Evolutionary conservation across 2,797 vertebrate genomes (phyloP).

Genomic region (Salmo trutta): DNA sequence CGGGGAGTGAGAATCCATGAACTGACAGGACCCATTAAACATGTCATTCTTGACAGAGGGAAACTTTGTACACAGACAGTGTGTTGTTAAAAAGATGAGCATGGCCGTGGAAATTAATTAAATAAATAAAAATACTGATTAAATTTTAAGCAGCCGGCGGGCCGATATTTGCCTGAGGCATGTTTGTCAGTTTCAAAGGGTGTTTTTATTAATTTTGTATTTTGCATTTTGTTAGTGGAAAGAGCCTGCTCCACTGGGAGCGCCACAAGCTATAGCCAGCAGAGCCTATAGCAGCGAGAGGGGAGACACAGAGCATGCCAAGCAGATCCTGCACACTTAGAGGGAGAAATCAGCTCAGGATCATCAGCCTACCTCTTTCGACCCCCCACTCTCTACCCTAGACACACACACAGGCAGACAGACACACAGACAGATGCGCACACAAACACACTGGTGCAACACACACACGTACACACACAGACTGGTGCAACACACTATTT

Average conservation of each 20-base stretch:
- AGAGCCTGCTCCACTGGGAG: constrained; percentile 97
- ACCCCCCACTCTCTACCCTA: constrained; percentile 53
- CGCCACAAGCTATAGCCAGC: constrained; percentile 97
- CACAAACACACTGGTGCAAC: neutral
- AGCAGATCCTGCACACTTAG: constrained; percentile 82
- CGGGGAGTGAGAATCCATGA: constrained; percentile 74
- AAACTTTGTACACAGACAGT: constrained; percentile 90
- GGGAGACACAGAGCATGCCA: constrained; percentile 92
- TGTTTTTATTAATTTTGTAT: constrained; percentile 99
- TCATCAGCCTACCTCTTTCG: constrained; percentile 62
- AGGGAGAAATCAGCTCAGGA: constrained; percentile 68
- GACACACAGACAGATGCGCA: neutral
- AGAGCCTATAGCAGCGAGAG: constrained; percentile 90
- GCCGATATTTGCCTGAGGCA: constrained; percentile 99
- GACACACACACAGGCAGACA: constrained; percentile 13
- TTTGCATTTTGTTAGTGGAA: constrained; percentile 99
- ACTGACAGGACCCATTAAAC: constrained; percentile 79
- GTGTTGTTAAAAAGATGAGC: constrained; percentile 92
- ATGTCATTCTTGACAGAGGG: constrained; percentile 89
- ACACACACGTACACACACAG: too few relatives aligned
- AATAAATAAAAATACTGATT: constrained; percentile 94
- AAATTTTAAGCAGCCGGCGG: constrained; percentile 99
- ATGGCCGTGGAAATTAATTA: constrained; percentile 85
- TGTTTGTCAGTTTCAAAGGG: constrained; percentile 99
- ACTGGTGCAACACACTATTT: too few relatives aligned